These are phyloP conservation scores for Pyrrhura leucotis DNA, from an alignment of 2,797 vertebrate genomes.

Conservation along the genomic window DNA sequence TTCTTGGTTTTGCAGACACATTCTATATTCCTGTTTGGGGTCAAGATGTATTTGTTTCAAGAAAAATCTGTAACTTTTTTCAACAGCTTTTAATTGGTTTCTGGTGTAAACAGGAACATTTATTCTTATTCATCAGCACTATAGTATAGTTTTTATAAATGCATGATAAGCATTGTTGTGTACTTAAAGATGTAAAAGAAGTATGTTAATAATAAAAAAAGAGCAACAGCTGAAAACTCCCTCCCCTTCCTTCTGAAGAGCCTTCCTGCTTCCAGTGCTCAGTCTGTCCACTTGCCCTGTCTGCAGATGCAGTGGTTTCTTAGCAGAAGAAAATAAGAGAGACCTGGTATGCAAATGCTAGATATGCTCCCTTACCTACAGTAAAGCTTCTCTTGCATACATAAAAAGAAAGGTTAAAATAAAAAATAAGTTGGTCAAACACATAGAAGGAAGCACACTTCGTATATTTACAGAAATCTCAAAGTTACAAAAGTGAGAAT, in stretches of 20 bases:
- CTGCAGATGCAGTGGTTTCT: neutral
- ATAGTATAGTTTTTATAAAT: neutral
- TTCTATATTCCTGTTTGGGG: neutral
- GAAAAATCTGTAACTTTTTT: neutral
- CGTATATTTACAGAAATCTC: neutral
- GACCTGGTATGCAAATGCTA: neutral
- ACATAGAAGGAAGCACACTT: neutral
- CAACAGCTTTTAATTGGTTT: neutral
- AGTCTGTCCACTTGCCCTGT: neutral
- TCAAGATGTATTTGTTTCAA: neutral
- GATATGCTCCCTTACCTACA: neutral
- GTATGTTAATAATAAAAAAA: neutral
- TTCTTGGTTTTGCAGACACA: neutral
- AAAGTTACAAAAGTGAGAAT: neutral
- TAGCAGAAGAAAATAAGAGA: neutral
- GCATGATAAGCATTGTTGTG: neutral
- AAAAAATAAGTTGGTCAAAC: neutral
- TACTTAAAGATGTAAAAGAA: neutral
- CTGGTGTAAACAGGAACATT: neutral
- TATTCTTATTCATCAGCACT: neutral
- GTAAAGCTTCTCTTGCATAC: neutral
- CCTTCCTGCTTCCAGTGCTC: neutral
- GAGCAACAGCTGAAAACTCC: neutral
- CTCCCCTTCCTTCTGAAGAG: neutral
- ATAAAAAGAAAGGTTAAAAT: neutral